Percentiles rank a stretch among this genome's conserved stretches.
Evolutionary conservation across 2,113 vertebrate genomes (phyloP).

Genomic region (Paramormyrops kingsleyae): DNA sequence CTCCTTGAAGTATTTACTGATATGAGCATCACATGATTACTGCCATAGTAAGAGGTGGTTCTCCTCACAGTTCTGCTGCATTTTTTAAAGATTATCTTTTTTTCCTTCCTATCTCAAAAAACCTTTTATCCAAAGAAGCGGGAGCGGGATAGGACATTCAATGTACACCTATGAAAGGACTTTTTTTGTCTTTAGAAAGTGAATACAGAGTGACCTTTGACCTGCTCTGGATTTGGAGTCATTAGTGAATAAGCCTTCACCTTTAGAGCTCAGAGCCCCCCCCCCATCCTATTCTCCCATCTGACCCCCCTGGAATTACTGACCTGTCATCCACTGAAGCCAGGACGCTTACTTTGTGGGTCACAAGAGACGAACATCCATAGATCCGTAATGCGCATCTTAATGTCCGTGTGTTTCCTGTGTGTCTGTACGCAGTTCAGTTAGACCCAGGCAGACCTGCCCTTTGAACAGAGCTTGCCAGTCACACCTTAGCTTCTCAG

Average conservation of each 20-base stretch:
- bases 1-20: not conserved
- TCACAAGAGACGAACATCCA: not conserved
- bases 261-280: not conserved
- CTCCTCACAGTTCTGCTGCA: not conserved
- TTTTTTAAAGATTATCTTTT: not conserved
- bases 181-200: conserved; percentile 29
- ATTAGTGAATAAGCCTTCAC: conserved; percentile 25
- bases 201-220: conserved; percentile 35
- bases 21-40: not conserved
- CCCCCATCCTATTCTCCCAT: not conserved
- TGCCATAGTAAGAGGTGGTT: not conserved
- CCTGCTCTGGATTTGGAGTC: conserved; percentile 27
- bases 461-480: not conserved
- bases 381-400: not conserved
- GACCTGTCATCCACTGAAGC: not conserved
- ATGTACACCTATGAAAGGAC: conserved; percentile 22
- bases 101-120: not conserved
- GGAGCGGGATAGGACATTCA: conserved; percentile 10
- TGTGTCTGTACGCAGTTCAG: not conserved
- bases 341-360: not conserved
- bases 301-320: conserved; percentile 24
- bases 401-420: not conserved
- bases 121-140: not conserved
- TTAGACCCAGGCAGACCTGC: not conserved
- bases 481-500: not conserved